Evolutionary conservation across 53 echinoderm and acorn worm species (phyloP), one percentile per base, ranked within the genome.

Genomic region (Crossaster papposus): DNA sequence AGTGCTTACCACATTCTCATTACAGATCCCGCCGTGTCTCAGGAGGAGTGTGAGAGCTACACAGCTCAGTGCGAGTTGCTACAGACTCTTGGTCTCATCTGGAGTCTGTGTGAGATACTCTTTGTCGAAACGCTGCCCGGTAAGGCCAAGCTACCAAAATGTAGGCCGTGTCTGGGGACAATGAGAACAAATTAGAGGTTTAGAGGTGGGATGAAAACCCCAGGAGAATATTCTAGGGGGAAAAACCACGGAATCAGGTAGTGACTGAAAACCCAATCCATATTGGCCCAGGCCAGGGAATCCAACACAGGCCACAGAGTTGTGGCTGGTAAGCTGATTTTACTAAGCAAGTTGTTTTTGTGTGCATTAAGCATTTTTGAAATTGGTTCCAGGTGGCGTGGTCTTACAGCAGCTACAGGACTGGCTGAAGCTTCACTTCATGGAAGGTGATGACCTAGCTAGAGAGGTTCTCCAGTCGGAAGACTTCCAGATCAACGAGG

Each of bases 21-120:
- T 44, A 3, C 72, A 94, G 94, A 92, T 81, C 77, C 88, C 28
- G 52, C 62, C 28, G 29, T 90, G 30, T 78, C 84, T 53, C 36
- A 55, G 36, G 79, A 83, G 51, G 89, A 79, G 64, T 36, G 84
- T 0, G 89, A 88, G 51, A 79, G 79, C 74, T 92, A 92, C 68
- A 79, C 80, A 29, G 85, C 81, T 38, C 96, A 94, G 75, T 90
- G 94, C 90, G 93, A 96, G 79, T 79, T 96, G 51, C 93, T 96
- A 33, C 94, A 95, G 91, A 94, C 93, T 8, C 91, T 97, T 20
- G 98, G 92, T 17, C 91, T 97, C 26, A 90, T 97, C 12, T 97
- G 98, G 98, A 96, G 93, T 79, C 92, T 97, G 13, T 97, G 98
- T 83, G 98, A 97, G 78, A 97, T 97, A 23, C 93, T 97, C 54